These are phyloP conservation scores for Lepidothrix coronata DNA, from an alignment of 2,113 vertebrate genomes.

Conservation along the genomic window DNA sequence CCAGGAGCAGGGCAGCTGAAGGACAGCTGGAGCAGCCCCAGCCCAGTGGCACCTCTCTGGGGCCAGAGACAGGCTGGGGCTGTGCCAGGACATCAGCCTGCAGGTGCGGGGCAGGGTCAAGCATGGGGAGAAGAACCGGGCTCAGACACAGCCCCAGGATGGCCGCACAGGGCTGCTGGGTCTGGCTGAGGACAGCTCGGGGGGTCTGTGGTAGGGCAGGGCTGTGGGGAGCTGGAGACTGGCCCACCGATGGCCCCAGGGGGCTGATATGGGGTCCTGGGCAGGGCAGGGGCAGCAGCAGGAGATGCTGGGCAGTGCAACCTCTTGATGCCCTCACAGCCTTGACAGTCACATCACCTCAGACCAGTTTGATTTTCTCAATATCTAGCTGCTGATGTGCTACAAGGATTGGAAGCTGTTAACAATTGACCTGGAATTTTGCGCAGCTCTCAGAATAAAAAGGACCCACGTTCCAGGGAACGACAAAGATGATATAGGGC, in stretches of 20 bases:
- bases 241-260: neutral
- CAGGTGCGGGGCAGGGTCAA: neutral
- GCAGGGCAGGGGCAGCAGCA: neutral
- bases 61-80: neutral
- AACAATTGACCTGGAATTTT: neutral
- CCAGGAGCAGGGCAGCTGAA: neutral
- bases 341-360: too few species aligned
- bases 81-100: neutral
- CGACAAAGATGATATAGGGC: neutral
- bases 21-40: neutral
- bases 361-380: neutral
- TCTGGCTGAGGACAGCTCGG: rapidly evolving
- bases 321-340: neutral
- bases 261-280: neutral
- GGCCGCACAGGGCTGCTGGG: rapidly evolving
- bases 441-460: neutral
- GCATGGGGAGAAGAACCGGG: too few species aligned
- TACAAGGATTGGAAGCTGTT: neutral
- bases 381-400: neutral
- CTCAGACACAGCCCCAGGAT: neutral
- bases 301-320: neutral
- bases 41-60: neutral
- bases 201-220: neutral
- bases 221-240: neutral
- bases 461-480: neutral